phyloP scores from a whole-genome alignment of 2,888 invertebrate species.

The Amblyteles armatorius region DNA sequence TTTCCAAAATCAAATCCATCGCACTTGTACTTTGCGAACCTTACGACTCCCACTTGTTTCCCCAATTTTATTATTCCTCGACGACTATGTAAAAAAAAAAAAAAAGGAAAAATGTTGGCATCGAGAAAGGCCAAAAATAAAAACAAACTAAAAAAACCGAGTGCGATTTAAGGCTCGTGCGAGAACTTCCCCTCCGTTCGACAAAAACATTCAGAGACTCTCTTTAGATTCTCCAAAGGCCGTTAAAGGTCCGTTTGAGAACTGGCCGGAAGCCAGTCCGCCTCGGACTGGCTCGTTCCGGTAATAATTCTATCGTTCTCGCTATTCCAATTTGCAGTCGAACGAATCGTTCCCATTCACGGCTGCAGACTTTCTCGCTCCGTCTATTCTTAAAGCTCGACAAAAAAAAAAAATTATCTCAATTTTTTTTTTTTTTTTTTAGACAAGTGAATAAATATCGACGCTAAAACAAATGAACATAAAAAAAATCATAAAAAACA shows the following conservation, averaged over 20 bases:
- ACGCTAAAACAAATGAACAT: not conserved
- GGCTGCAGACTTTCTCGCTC: not conserved
- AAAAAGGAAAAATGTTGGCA: no score
- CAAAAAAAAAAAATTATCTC: not conserved
- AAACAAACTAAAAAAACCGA: no score
- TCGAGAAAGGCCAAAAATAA: no score
- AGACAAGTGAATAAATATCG: no score
- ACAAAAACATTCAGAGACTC: constrained; percentile 12
- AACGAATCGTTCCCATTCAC: constrained; percentile 34
- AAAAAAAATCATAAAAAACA: no score
- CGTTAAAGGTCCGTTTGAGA: constrained; percentile 33
- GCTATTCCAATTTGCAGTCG: constrained; percentile 67
- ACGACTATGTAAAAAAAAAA: no score
- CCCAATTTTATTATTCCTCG: no score
- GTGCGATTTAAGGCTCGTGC: no score
- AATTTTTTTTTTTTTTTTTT: no score
- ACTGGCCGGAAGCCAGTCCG: constrained; percentile 70
- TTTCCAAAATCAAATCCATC: no score
- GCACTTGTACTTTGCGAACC: no score
- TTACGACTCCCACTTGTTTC: no score
- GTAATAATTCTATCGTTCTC: constrained; percentile 70
- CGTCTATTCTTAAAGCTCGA: not conserved
- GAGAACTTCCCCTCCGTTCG: not conserved
- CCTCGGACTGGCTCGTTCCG: constrained; percentile 71
- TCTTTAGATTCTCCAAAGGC: constrained; percentile 4